phyloP scores from a whole-genome alignment of 2,797 vertebrate genomes.

The Pogoniulus pusillus region DNA sequence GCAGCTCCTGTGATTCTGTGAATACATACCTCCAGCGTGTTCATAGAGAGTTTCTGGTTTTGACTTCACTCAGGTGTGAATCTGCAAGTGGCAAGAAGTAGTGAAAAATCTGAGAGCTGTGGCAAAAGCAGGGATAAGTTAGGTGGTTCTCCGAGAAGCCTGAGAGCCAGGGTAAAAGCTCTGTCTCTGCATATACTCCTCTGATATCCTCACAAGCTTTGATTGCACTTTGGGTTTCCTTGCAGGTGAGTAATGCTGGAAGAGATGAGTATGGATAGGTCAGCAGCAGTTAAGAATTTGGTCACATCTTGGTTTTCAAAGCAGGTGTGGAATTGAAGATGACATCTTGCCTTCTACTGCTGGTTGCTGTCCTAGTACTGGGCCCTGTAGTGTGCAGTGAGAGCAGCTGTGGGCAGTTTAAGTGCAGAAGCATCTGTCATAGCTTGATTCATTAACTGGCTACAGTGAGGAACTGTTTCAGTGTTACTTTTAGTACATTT shows the following conservation, averaged over 20 bases:
- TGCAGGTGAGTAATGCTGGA: not conserved
- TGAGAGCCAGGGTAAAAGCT: not conserved
- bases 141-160: not conserved
- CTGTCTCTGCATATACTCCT: not conserved
- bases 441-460: rapidly evolving
- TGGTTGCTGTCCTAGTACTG: not conserved
- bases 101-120: not conserved
- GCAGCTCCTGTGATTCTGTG: not conserved
- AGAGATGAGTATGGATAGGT: not conserved
- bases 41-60: not conserved
- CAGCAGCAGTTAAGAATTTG: not conserved
- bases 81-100: not conserved
- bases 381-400: not conserved
- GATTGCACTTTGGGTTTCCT: not conserved
- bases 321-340: not conserved
- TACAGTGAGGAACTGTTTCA: not conserved
- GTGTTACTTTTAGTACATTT: not conserved
- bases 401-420: not conserved
- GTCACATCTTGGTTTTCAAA: not conserved
- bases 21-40: not conserved
- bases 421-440: not conserved
- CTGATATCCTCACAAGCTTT: not conserved
- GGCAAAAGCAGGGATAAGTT: not conserved
- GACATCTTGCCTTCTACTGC: not conserved
- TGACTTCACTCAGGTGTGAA: not conserved